Evolutionary conservation across 2,888 invertebrate species (phyloP), one percentile per base, ranked within the genome.

Genomic region (Ditula angustiorana): DNA sequence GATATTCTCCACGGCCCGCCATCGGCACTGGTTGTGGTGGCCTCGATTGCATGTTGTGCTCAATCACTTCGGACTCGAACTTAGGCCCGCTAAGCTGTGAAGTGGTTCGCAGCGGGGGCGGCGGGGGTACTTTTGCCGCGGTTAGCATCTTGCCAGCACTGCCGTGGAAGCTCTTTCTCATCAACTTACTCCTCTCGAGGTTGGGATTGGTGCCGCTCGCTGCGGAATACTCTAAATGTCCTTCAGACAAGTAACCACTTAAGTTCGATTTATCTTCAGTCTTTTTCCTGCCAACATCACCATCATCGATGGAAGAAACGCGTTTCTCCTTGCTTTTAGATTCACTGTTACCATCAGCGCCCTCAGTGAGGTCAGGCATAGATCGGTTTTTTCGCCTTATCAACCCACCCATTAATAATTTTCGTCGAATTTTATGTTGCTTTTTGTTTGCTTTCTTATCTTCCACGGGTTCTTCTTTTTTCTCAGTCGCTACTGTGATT

Each of bases 361-460:
- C 96, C 82, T 98, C 98, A 0, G 98, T 96, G 53, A 98, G 90
- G 89, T 98, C 98, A 0, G 98, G 98, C 97, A 98, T 97, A 61
- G 97, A 97, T 71, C 98, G 94, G 80, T 98, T 98, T 83, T 98
- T 98, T 28, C 98, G 93, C 67, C 96, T 94, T 58, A 98, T 97
- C 58, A 98, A 88, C 1, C 98, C 98, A 11, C 98, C 98, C 97
- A 98, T 98, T 5, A 98, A 81, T 2, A 98, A 85, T 84, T 98
- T 98, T 76, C 98, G 93, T 26, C 98, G 93, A 49, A 98, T 97
- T 88, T 98, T 98, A 79, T 98, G 98, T 80, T 98, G 98, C 73
- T 98, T 98, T 80, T 98, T 98, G 55, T 95, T 95, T 21, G 95
- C 94, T 78, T 96, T 96, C 65, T 94, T 94, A 64, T 96, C 96